Evolutionary conservation across 2,113 vertebrate species (phyloP), one percentile per base, ranked within the genome.

Genomic region (Cyanoderma ruficeps): DNA sequence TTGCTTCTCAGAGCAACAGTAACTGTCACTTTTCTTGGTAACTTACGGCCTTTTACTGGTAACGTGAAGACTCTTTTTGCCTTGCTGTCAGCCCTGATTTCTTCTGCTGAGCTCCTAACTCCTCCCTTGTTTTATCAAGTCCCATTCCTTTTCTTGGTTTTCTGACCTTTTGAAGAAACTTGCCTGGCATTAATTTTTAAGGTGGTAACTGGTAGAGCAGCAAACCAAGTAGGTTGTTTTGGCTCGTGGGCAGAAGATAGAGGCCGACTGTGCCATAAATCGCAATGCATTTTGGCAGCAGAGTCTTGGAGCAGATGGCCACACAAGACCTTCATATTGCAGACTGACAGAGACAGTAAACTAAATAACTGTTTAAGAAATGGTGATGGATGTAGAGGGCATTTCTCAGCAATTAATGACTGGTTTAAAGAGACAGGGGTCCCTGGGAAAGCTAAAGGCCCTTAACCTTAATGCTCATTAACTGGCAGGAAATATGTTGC

Each of bases 321-420:
- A 77, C 67, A 28, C 22, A 67, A 92, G 94, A 96, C 93, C 90
- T 94, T 95, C 76, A 1, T 87, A 78, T 75, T 92, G 89, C 80
- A 84, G 72, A 84, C 83, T 95, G 94, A 92, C 92, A 93, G 77
- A 90, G 87, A 77, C 50, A 90, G 86, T 93, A 95, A 96, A 95
- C 79, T 82, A 71, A 90, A 42, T 92, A 90, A 93, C 88, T 91
- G 57, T 91, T 93, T 89, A 84, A 95, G 83, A 72, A 89, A 23
- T 69, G 41, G 46, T 91, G 94, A 93, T 1, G 69, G 83, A 94
- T 84, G 61, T 49, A 81, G 80, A 94, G 72, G 93, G 83, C 86
- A 94, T 92, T 96, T 90, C 71, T 96, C 65, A 68, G 85, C 85
- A 93, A 81, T 95, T 96, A 94, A 95, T 90, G 90, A 76, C 72